Base-by-base conservation (phyloP, 2,797 vertebrate species). In the Cryptoblepharus egeriae region DNA sequence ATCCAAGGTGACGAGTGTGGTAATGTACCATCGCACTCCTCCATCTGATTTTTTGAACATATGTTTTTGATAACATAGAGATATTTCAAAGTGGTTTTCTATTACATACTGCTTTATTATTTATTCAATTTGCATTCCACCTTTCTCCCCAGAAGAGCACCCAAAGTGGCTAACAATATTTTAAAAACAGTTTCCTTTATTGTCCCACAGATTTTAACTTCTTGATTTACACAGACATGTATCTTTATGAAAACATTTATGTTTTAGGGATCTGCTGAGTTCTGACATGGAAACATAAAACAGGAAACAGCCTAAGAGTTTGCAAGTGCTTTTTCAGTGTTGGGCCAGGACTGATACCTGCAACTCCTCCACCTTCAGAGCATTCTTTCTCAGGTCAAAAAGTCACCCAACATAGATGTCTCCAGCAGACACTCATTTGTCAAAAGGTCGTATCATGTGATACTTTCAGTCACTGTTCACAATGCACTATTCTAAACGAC, bases 381-480 rank as follows among this genome's bases (percentile, higher is more conserved):
- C 96, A 97, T 98, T 97, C 97, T 97, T 97, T 96, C 96, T 89
- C 89, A 93, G 97, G 97, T 98, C 94, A 95, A 93, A 94, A 96
- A 97, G 97, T 98, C 97, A 96, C 91, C 94, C 96, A 96, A 95
- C 96, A 95, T 96, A 97, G 97, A 96, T 97, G 94, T 97, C 97
- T 97, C 96, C 96, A 96, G 96, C 96, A 98, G 96, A 98, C 96
- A 97, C 95, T 94, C 90, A 61, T 94, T 97, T 98, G 97, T 98
- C 97, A 97, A 96, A 96, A 96, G 96, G 95, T 92, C 96, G 95
- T 94, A 96, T 96, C 97, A 96, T 94, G 95, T 93, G 90, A 96
- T 96, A 95, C 95, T 92, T 95, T 95, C 94, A 96, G 95, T 94
- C 78, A 80, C 93, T 93, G 91, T 93, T 95, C 97, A 97, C 97